A percentile compares a stretch with the other conserved stretches of the same genome.
phyloP scores from a whole-genome alignment of 2,113 vertebrate species.

The Corythoichthys intestinalis region DNA sequence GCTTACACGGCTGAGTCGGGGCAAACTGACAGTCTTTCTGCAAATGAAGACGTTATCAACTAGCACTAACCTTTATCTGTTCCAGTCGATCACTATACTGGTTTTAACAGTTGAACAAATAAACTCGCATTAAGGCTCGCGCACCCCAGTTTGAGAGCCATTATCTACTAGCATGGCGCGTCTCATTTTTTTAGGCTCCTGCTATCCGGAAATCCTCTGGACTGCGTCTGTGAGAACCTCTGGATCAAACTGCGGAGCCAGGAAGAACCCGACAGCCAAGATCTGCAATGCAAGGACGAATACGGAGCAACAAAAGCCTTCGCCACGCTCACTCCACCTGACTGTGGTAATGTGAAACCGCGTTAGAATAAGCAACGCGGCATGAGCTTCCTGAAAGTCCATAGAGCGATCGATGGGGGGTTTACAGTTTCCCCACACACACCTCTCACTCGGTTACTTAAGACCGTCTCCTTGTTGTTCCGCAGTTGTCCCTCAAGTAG shows the following conservation, averaged over 20 bases:
- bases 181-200: conserved; percentile 71
- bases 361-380: conserved; percentile 15
- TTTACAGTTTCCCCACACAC: not conserved
- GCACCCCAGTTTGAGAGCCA: not conserved
- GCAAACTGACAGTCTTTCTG: no score
- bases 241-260: conserved; percentile 90
- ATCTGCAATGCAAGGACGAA: conserved; percentile 84
- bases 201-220: conserved; percentile 86
- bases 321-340: conserved; percentile 77
- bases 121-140: no score
- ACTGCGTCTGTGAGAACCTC: conserved; percentile 90
- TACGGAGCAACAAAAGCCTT: conserved; percentile 74
- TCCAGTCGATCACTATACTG: no score
- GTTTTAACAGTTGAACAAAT: no score
- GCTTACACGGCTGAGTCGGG: no score
- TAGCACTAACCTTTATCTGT: no score
- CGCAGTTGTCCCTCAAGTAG: conserved; percentile 81
- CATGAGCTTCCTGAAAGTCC: conserved; percentile 10
- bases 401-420: conserved; percentile 14
- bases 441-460: not conserved
- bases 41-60: no score
- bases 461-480: conserved; percentile 17
- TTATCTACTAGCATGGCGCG: not conserved
- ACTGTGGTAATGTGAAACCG: conserved; percentile 82
- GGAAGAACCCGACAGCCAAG: conserved; percentile 76